phyloP scores from a whole-genome alignment of 2,888 invertebrate species.

The Schrankia costaestrigalis region DNA sequence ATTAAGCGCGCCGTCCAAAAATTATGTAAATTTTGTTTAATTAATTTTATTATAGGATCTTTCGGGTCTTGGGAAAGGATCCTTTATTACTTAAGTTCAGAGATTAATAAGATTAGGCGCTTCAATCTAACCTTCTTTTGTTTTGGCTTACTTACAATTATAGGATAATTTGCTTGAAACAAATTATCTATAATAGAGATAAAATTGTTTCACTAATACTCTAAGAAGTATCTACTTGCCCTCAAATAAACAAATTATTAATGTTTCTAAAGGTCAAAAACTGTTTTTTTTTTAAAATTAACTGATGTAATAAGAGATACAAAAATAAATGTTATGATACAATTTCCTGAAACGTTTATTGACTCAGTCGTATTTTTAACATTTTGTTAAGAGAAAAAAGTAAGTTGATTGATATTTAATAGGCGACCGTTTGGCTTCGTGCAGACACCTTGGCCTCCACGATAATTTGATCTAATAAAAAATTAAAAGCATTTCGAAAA shows the following conservation, averaged over 20 bases:
- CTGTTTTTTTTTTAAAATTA: too few species aligned
- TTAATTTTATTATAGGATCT: slow-evolving; percentile 35
- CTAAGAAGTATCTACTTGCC: too few species aligned
- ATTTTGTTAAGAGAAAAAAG: slow-evolving; percentile 15
- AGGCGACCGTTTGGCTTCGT: slow-evolving; percentile 53
- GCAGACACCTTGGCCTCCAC: slow-evolving; percentile 62
- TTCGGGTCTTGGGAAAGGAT: slow-evolving; percentile 24
- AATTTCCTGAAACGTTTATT: slow-evolving; percentile 15
- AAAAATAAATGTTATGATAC: not conserved
- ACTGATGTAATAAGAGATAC: not conserved
- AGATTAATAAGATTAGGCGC: slow-evolving; percentile 16
- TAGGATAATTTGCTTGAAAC: slow-evolving; percentile 16
- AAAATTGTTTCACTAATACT: too few species aligned
- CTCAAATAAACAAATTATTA: too few species aligned
- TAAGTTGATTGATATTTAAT: slow-evolving; percentile 75
- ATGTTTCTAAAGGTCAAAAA: too few species aligned
- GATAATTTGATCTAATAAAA: slow-evolving; percentile 75
- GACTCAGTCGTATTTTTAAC: slow-evolving; percentile 13
- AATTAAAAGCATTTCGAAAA: slow-evolving; percentile 78
- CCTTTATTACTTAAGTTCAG: slow-evolving; percentile 22
- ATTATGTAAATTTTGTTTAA: slow-evolving; percentile 44
- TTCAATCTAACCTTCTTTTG: slow-evolving; percentile 24
- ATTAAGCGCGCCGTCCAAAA: slow-evolving; percentile 33
- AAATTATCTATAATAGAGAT: too few species aligned
- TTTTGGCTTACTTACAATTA: slow-evolving; percentile 24